Evolutionary conservation across 2,888 invertebrate species (phyloP), one percentile per base, ranked within the genome.

Genomic region (Colletes collaris): DNA sequence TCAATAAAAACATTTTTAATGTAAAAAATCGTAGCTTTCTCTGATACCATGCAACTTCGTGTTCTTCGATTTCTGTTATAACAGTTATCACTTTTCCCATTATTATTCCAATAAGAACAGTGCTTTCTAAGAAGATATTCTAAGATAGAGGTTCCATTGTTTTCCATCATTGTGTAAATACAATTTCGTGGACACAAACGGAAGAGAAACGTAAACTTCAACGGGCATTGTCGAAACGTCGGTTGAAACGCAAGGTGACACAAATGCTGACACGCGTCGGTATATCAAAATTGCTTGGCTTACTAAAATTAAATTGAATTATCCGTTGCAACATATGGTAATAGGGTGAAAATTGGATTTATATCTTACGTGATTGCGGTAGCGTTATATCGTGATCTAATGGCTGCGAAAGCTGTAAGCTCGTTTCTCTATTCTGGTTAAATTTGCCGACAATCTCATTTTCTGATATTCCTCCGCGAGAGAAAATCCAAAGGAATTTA

Each of bases 231-330:
- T 63, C 1, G 64, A 44, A 75, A 62, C 44, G 53, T 10, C 40
- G 64, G 49, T 8, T 35, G n/a, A 16, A 56, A 49, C 40, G 35
- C 50, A 46, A 52, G n/a, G 13, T 35, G 60, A 83, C 82, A 76
- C 76, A 37, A 60, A 50, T 40, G 16, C 62, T 67, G 82, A 73
- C 86, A 86, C 79, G 83, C 84, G 81, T 62, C 77, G 62, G 40
- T 37, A 74, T 85, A 73, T 75, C 75, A 63, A 87, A 88, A 89
- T 85, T 80, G 83, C 81, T 89, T 67, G 79, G 67, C 80, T 83
- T 76, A 69, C 73, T 65, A 81, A 84, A 80, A 82, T 86, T 83
- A 82, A 89, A 88, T 89, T 79, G 84, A 86, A 78, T 88, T 88
- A 86, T 77, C 80, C 74, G 46, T 10, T 40, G 56, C 19, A 72